Evolutionary conservation across 2,888 invertebrate species (phyloP).

Genomic region (Marronus borbonicus): DNA sequence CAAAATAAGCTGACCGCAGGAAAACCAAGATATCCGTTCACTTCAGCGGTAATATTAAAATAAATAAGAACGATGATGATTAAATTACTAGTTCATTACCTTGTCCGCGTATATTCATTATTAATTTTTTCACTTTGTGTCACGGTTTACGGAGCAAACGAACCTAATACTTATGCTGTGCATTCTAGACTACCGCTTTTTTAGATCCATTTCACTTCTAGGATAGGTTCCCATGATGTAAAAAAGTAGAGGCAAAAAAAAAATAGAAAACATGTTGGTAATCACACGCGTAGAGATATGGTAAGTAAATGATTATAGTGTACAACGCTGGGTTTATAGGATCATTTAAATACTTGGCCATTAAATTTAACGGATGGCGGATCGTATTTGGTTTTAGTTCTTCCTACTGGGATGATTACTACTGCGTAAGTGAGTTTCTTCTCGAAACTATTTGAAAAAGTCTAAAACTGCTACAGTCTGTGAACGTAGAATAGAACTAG

Average conservation of each 20-base stretch:
- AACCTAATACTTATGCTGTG: conserved; percentile 39
- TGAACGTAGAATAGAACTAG: no score
- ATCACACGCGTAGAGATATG: conserved; percentile 1
- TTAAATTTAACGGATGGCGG: not conserved
- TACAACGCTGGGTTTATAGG: not conserved
- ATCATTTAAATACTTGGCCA: not conserved
- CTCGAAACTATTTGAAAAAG: no score
- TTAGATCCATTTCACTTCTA: conserved; percentile 18
- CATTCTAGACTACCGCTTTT: conserved; percentile 27
- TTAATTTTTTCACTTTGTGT: conserved; percentile 41
- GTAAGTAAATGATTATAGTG: conserved; percentile 13
- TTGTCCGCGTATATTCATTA: conserved; percentile 34
- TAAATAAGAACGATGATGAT: conserved; percentile 39
- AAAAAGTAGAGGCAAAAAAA: conserved; percentile 11
- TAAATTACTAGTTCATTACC: conserved; percentile 44
- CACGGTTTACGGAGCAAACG: conserved; percentile 37
- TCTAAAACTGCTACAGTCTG: no score
- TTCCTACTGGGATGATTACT: no score
- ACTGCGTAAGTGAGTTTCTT: no score
- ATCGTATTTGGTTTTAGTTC: no score
- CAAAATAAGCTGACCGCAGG: conserved; percentile 39
- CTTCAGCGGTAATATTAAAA: conserved; percentile 38
- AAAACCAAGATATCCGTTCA: conserved; percentile 38
- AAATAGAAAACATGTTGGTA: not conserved
- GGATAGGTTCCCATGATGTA: conserved; percentile 13